These are phyloP conservation scores for Gila robusta DNA, from an alignment of 2,797 vertebrate species.

Conservation along the genomic window DNA sequence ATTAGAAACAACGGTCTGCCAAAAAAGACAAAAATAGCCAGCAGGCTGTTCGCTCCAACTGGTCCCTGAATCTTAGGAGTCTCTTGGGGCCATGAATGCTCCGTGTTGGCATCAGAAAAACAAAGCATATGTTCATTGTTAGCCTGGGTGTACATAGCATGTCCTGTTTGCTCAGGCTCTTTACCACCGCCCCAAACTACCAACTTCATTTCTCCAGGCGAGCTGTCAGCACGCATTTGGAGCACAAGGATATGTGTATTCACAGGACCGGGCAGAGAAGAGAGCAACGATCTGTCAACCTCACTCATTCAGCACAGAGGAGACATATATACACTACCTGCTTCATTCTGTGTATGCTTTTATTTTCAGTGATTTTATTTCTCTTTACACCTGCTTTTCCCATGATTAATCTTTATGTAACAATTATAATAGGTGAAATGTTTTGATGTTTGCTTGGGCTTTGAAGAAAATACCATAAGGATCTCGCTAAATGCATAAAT, in stretches of 20 bases:
- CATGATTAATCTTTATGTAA: conserved; percentile 34
- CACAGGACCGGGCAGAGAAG: conserved; percentile 85
- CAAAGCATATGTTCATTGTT: conserved; percentile 99
- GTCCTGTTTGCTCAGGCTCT: conserved; percentile 98
- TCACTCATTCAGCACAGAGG: conserved; percentile 86
- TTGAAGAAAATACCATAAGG: conserved; percentile 36
- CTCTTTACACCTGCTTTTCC: conserved; percentile 40
- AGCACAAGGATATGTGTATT: conserved; percentile 89
- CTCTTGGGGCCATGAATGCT: conserved; percentile 88
- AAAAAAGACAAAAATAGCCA: conserved; percentile 74
- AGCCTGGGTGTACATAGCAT: conserved; percentile 94
- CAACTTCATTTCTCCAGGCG: conserved; percentile 98
- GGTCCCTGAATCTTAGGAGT: conserved; percentile 78
- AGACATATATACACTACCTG: conserved; percentile 73
- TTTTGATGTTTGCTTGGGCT: conserved; percentile 14
- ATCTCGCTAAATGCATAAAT: conserved; percentile 50
- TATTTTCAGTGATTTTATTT: conserved; percentile 51
- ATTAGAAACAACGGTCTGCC: conserved; percentile 71
- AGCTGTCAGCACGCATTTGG: conserved; percentile 99
- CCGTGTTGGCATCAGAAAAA: conserved; percentile 87
- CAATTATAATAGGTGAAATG: conserved; percentile 24
- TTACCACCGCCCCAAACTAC: conserved; percentile 90
- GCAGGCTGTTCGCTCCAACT: conserved; percentile 78
- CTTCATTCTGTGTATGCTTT: conserved; percentile 65
- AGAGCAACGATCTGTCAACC: conserved; percentile 93